Percentiles rank a stretch among this genome's conserved stretches.
phyloP scores from a whole-genome alignment of 1,140 invertebrate species.

The Holcopasites calliopsidis region DNA sequence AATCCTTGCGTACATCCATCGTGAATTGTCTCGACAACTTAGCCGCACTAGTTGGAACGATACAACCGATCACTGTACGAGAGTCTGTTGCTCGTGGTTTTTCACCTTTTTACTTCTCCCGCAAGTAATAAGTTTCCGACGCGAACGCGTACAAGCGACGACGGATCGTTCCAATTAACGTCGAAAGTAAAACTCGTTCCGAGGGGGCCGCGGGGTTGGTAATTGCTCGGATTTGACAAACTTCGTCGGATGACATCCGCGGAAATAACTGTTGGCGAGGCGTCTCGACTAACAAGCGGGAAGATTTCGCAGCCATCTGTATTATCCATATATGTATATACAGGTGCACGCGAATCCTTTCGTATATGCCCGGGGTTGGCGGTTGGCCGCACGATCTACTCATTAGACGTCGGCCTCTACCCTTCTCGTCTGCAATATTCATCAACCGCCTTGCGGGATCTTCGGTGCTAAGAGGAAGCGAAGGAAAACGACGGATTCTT shows the following conservation, averaged over 20 bases:
- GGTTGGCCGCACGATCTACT: slow-evolving; percentile 35
- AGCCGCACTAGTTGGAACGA: slow-evolving; percentile 6
- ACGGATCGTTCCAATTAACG: background rate
- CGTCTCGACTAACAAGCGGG: slow-evolving; percentile 47
- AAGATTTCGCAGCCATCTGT: slow-evolving; percentile 36
- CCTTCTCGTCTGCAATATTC: slow-evolving; percentile 37
- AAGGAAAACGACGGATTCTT: slow-evolving; percentile 15
- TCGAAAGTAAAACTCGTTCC: background rate
- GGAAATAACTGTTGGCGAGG: slow-evolving; percentile 46
- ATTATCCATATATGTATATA: background rate
- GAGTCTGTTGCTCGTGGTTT: background rate
- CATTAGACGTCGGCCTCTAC: slow-evolving; percentile 31
- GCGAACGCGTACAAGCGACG: background rate
- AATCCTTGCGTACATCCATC: background rate
- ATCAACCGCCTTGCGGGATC: slow-evolving; percentile 26
- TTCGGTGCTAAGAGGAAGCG: slow-evolving; percentile 6
- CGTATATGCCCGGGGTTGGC: slow-evolving; percentile 3
- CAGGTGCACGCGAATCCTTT: slow-evolving; percentile 2
- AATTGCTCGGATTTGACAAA: slow-evolving; percentile 25
- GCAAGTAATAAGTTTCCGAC: background rate
- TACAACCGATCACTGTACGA: too few species aligned
- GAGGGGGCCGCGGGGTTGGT: background rate
- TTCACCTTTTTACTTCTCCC: too few species aligned
- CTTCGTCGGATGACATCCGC: slow-evolving; percentile 32
- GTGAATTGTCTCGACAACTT: background rate